Evolutionary conservation across 2,797 vertebrate genomes (phyloP), one percentile per base, ranked within the genome.

Genomic region (Bovichtus diacanthus): DNA sequence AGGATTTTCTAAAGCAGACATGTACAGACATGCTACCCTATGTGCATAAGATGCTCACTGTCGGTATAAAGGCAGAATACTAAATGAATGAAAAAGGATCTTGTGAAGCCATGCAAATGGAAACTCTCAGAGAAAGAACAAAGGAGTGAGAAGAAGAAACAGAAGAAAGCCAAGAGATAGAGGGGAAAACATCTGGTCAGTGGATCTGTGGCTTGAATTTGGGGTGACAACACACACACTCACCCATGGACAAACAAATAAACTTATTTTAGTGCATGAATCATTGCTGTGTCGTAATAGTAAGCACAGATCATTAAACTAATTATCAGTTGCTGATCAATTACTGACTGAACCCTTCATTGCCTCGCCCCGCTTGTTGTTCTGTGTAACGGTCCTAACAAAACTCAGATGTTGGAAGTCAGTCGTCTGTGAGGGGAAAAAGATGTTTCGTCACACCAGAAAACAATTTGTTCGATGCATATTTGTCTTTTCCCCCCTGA

Each of bases 381-480:
- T 92, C 67, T 80, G 83, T 81, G 43, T 78, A 86, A 81, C 76
- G 25, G 75, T 46, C 58, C 74, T 93, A 94, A 95, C 78, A 46
- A 88, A 80, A 82, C 59, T 92, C 94, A 94, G 92, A 94, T 94
- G 94, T 92, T 91, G 69, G 73, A 87, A 81, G 66, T 61, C 76
- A 61, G 87, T 84, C 68, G 66, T 88, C 88, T 65, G 16, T 78
- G 76, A 90, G n/a, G 74, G 78, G 76, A 1, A 70, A 76, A 84
- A 83, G 85, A 84, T 56, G 66, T 92, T 93, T 93, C 68, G 64
- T 93, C 89, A 90, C 91, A 93, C 86, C 82, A 93, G 91, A 92
- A 92, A 93, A 91, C 90, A 91, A 92, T 90, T 92, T 93, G 86
- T 90, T 93, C 84, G 85, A 90, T 86, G 71, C 80, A 80, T 70